Base-by-base conservation (phyloP, 2,797 vertebrate species). In the Arremon aurantiirostris region DNA sequence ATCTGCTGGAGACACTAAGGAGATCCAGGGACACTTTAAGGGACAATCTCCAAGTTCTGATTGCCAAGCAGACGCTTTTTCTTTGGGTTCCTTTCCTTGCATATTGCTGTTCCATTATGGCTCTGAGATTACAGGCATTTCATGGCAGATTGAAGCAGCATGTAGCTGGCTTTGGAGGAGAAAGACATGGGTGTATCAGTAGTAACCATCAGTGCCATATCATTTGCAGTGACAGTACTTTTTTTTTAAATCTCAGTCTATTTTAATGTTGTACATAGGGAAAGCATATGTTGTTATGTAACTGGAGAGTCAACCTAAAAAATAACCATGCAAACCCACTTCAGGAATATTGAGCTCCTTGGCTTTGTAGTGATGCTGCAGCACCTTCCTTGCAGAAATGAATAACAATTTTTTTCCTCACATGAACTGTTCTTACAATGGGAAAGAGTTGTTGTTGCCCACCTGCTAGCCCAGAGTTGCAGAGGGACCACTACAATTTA, bases 281-380 rank as follows among this genome's bases (percentile, higher is more conserved):
- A 88, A 95, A 93, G 20, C 80, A 64, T 86, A 82, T 92, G 95
- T 60, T 94, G 82, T 91, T 95, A 81, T 56, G 44, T 35, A 96
- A 89, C 55, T 49, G 27, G 73, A 52, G 42, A 83, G 56, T 16
- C 34, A 89, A 63, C 46, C 49, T 66, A 21, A 85, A 91, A 86
- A 90, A 76, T 26, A 86, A 39, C 7, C 37, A 19, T 11, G 30
- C 21, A 79, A 41, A 82, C 37, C 6, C 37, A 35, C 39, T 83
- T 78, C 59, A 72, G 72, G 79, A 95, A 83, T 52, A 59, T 41
- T 32, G 55, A 47, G 20, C n/a, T 92, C 55, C 55, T 39, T 44
- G 21, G 65, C n/a, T 66, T 92, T 26, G 1, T 32, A 35, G 42
- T 39, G 50, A 52, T 59, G 80, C 44, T 90, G 63, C 70, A 81